Evolutionary conservation across 2,113 vertebrate genomes (phyloP).

Genomic region (Cyanoliseus patagonus): DNA sequence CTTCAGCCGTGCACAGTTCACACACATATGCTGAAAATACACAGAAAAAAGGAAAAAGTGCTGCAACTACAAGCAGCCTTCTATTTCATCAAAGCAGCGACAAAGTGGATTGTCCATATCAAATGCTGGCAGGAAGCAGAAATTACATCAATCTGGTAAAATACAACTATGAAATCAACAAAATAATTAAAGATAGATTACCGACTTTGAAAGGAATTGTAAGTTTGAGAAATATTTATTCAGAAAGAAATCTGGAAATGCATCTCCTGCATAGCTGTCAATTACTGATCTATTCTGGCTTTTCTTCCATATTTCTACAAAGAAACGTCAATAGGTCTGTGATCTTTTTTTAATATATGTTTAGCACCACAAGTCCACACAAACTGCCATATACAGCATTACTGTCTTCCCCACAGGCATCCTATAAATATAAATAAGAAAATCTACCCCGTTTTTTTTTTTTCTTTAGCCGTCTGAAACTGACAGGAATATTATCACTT

Average conservation of each 20-base stretch:
- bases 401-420: conserved; percentile 68
- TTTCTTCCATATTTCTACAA: conserved; percentile 29
- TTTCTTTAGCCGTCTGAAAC: conserved; percentile 54
- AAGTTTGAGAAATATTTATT: conserved; percentile 48
- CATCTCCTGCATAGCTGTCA: conserved; percentile 61
- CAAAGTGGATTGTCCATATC: conserved; percentile 72
- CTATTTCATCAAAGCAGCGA: conserved; percentile 63
- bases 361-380: conserved; percentile 66
- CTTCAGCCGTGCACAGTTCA: not conserved
- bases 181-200: conserved; percentile 78
- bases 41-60: not conserved
- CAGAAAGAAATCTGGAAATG: conserved; percentile 33
- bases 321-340: conserved; percentile 56
- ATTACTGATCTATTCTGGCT: conserved; percentile 52
- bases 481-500: conserved; percentile 77
- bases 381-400: conserved; percentile 58
- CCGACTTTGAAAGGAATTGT: conserved; percentile 58
- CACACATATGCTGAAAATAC: not conserved
- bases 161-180: conserved; percentile 76
- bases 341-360: conserved; percentile 66
- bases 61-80: conserved; percentile 67
- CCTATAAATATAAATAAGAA: conserved; percentile 78
- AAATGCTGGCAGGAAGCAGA: conserved; percentile 72
- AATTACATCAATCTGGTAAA: conserved; percentile 68
- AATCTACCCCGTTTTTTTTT: conserved; percentile 48